Percentiles rank a stretch among this genome's conserved stretches.
These are phyloP conservation scores for Sacculina carcini DNA, from an alignment of 2,888 invertebrate genomes.

Conservation along the genomic window DNA sequence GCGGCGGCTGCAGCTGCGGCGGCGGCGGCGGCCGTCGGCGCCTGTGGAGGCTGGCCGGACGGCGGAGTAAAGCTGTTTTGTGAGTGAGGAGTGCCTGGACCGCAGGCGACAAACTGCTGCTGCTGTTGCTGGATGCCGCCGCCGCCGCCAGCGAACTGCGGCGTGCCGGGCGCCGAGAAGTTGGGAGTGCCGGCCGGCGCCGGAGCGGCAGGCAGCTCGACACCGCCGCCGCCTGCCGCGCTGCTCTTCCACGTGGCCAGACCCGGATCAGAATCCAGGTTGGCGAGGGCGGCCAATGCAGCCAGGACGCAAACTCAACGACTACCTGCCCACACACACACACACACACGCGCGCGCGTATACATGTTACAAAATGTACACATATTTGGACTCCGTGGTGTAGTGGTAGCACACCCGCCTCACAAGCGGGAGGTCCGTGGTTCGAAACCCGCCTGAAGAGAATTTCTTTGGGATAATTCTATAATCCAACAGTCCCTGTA, in stretches of 20 bases:
- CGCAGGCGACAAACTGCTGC: background rate
- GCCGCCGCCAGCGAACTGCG: too few relatives aligned
- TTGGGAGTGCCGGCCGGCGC: background rate
- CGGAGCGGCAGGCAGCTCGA: background rate
- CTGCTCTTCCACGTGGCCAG: background rate
- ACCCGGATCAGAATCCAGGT: background rate
- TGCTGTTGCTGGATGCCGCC: too few relatives aligned
- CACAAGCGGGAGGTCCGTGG: too few relatives aligned
- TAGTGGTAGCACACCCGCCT: too few relatives aligned
- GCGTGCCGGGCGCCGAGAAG: too few relatives aligned
- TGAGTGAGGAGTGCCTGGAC: background rate
- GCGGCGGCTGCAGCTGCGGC: too few relatives aligned
- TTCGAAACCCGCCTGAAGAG: too few relatives aligned
- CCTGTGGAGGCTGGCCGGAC: background rate
- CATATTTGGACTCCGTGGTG: too few relatives aligned
- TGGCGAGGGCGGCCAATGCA: background rate
- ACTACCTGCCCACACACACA: background rate
- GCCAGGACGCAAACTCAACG: background rate
- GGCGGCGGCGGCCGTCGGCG: too few relatives aligned
- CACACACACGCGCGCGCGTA: background rate
- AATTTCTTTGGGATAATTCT: too few relatives aligned
- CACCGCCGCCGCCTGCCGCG: background rate
- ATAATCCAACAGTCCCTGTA: too few relatives aligned
- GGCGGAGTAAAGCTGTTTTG: constrained; percentile 1
- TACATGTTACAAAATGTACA: background rate